Evolutionary conservation across 1,140 invertebrate species (phyloP).

Genomic region (Goniozus legneri): DNA sequence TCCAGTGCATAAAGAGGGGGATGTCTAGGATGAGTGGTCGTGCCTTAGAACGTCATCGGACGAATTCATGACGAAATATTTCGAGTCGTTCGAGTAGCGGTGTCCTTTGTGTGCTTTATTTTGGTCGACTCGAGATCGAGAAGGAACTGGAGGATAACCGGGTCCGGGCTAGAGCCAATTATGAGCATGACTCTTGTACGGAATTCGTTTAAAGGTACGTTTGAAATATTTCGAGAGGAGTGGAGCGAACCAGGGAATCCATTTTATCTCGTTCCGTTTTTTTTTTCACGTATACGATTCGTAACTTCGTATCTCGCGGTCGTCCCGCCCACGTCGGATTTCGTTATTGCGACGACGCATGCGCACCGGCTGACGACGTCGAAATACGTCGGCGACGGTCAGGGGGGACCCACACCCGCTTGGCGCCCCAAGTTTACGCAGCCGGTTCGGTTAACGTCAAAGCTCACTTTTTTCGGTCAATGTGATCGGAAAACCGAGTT

Average conservation of each 20-base stretch:
- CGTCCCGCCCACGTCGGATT: too few species aligned
- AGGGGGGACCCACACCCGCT: too few species aligned
- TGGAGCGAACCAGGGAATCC: not conserved
- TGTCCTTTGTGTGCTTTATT: not conserved
- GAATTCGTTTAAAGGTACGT: constrained; percentile 48
- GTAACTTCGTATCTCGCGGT: too few species aligned
- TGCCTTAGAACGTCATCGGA: constrained; percentile 28
- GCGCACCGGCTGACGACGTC: not conserved
- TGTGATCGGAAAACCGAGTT: too few species aligned
- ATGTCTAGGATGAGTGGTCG: constrained; percentile 13
- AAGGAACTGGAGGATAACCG: constrained; percentile 17
- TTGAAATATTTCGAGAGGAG: not conserved
- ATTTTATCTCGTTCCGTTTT: too few species aligned
- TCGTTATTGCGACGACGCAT: too few species aligned
- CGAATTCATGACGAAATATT: constrained; percentile 17
- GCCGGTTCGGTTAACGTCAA: too few species aligned
- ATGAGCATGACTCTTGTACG: constrained; percentile 55
- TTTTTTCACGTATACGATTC: too few species aligned
- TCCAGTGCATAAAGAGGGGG: too few species aligned
- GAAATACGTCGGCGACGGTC: not conserved
- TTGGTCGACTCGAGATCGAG: too few species aligned
- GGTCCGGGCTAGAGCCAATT: constrained; percentile 17
- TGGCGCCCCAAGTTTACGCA: too few species aligned
- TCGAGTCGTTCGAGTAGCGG: not conserved
- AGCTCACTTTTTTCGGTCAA: too few species aligned